These are phyloP conservation scores for Semaprochilodus insignis DNA, from an alignment of 2,797 vertebrate species.

Conservation along the genomic window DNA sequence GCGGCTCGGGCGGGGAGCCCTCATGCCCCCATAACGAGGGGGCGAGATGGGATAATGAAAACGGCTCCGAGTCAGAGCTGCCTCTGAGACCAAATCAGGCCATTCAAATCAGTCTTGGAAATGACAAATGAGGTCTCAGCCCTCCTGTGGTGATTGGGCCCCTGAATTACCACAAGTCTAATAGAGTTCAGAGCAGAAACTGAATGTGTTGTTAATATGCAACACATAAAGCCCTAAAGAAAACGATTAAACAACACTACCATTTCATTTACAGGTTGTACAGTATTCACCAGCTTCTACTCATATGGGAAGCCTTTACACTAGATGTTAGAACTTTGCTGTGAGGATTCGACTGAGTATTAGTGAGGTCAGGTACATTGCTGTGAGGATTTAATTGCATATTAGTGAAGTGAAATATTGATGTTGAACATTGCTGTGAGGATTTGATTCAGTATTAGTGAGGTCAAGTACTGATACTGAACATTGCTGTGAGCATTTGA, in stretches of 20 bases:
- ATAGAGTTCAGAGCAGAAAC: conserved; percentile 33
- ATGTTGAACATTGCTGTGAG: too few species aligned
- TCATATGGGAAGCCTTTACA: too few species aligned
- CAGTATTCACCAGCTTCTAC: too few species aligned
- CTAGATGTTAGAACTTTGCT: too few species aligned
- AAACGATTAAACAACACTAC: not conserved
- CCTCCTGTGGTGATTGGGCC: conserved; percentile 14
- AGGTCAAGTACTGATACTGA: too few species aligned
- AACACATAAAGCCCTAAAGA: not conserved
- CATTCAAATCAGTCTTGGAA: conserved; percentile 42
- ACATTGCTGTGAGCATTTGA: too few species aligned
- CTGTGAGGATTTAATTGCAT: too few species aligned
- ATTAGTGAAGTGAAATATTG: too few species aligned
- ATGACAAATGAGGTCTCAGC: conserved; percentile 49
- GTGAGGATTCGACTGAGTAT: too few species aligned
- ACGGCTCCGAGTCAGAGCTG: conserved; percentile 30
- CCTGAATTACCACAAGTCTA: conserved; percentile 9
- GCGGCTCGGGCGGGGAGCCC: conserved; percentile 1
- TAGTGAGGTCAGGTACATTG: too few species aligned
- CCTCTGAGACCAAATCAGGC: conserved; percentile 26
- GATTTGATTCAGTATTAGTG: too few species aligned
- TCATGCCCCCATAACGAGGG: conserved; percentile 29
- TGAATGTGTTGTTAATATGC: not conserved
- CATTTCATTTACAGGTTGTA: not conserved
- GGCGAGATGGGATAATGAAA: conserved; percentile 41